Evolutionary conservation across 2,113 vertebrate genomes (phyloP), one percentile per base, ranked within the genome.

Genomic region (Psilopsiagon aurifrons): DNA sequence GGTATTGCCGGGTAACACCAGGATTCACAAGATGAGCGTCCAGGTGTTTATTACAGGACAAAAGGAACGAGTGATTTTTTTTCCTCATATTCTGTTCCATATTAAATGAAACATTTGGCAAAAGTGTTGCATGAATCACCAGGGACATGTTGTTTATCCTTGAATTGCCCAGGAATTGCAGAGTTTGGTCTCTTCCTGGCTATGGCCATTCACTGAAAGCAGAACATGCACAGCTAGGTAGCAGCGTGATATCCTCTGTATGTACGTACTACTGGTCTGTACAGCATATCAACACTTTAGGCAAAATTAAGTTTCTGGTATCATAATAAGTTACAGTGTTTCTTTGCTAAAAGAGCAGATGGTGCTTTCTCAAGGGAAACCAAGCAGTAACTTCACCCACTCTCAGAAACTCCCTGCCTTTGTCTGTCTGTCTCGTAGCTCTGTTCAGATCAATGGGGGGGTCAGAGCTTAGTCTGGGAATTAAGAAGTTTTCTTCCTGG

Each of bases 311-410:
- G 35, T 91, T 92, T 74, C 39, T 78, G 76, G 63, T 80, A 84
- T 43, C 73, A 13, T 28, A 59, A 88, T 37, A 90, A 87, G 12
- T 13, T 28, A 20, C 28, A 35, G 41, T 9, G 12, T 55, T 81
- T 77, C 59, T 88, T 74, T 59, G 64, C 43, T 81, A 19, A 17
- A 86, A 25, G 69, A 93, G 51, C 83, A 91, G 91, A 86, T 93
- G 76, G 69, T 68, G 55, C 55, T 41, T 91, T 77, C 35, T 88
- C 41, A 51, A 54, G 70, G 68, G 86, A 74, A 86, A 27, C 35
- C 17, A 73, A 86, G 68, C 66, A 39, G 29, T 67, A 76, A 37
- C 54, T 94, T 92, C 41, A 35, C 13, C 31, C 2, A 0, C 60
- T 37, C 19, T 25, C 0, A 0, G 16, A 77, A 73, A n/a, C 51